Conservation (phyloP, 2,888 invertebrate species). For the Fissipunctia ypsillon region DNA sequence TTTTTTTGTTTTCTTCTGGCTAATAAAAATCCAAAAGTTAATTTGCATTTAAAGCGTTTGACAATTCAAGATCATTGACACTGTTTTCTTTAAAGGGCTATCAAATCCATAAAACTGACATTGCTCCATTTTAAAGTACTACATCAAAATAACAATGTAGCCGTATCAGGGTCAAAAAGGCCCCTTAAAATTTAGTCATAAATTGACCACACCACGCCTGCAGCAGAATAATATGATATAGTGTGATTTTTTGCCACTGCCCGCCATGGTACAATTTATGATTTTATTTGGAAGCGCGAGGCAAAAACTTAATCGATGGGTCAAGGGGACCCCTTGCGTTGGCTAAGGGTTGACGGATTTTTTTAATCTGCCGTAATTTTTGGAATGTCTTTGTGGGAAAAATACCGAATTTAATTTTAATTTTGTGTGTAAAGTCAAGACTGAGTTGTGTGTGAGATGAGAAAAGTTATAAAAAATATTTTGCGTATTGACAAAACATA, state of each 20-base stretch:
- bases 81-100: neutral
- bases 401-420: neutral
- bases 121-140: constrained; percentile 10
- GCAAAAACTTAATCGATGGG: constrained; percentile 87
- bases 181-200: constrained; percentile 84
- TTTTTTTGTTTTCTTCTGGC: too few relatives aligned
- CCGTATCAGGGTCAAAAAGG: constrained; percentile 54
- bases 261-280: constrained; percentile 84
- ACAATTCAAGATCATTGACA: too few relatives aligned
- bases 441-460: neutral
- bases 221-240: constrained; percentile 76
- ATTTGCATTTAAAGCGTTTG: too few relatives aligned
- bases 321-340: constrained; percentile 70
- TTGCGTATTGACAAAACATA: too few relatives aligned
- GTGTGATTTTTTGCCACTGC: constrained; percentile 85
- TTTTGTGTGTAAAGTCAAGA: neutral
- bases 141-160: constrained; percentile 59
- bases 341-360: constrained; percentile 73
- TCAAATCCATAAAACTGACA: neutral
- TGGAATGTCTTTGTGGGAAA: constrained; percentile 62
- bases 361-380: constrained; percentile 59
- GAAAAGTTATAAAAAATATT: neutral
- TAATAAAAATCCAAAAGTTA: too few relatives aligned
- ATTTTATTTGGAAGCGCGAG: constrained; percentile 83
- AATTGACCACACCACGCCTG: constrained; percentile 81